Evolutionary conservation across 1,140 invertebrate genomes (phyloP), one percentile per base, ranked within the genome.

Genomic region (Lutraria rhynchaena): DNA sequence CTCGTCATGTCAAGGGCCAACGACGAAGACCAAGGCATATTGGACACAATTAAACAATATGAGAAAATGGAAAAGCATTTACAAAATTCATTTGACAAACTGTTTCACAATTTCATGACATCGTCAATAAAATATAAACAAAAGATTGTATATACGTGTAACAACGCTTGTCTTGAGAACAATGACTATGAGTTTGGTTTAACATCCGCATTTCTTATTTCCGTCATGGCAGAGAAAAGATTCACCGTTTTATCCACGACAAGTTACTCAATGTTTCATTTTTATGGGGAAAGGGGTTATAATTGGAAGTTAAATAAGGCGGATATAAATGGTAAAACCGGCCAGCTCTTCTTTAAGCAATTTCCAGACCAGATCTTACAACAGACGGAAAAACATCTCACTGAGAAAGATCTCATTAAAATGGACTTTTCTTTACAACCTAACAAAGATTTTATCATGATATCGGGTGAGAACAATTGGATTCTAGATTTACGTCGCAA

Each of bases 241-340:
- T 63, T 63, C 44, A 22, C 35, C 11, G 11, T 63, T 3, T 19
- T 19, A 41, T 41, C 31, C n/a, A 41, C 35, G 1, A 1, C 15
- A 11, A 35, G 2, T 2, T 57, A 3, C 24, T 57, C 55, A 4
- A 13, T 57, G n/a, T 63, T 44, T 44, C 33, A 63, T 33, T 22
- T 63, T n/a, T 63, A 63, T n/a, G 60, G 44, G 44, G 35, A 63
- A 22, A 33, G 60, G 13, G 22, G 24, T n/a, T 63, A 63, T 33
- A 37, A 7, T 13, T 63, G 60, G 60, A 63, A 63, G 35, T n/a
- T 63, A 35, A 33, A 63, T 22, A n/a, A 41, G 19, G 19, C 9
- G 1, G 60, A 63, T 1, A 9, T 63, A 2, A 0, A 41, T 1
- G 44, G 44, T 35, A 63, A 44, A 63, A 3, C 1, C 3, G 60